Evolutionary conservation across 2,888 invertebrate species (phyloP).

Genomic region (Vannuccia rotundouncinata): DNA sequence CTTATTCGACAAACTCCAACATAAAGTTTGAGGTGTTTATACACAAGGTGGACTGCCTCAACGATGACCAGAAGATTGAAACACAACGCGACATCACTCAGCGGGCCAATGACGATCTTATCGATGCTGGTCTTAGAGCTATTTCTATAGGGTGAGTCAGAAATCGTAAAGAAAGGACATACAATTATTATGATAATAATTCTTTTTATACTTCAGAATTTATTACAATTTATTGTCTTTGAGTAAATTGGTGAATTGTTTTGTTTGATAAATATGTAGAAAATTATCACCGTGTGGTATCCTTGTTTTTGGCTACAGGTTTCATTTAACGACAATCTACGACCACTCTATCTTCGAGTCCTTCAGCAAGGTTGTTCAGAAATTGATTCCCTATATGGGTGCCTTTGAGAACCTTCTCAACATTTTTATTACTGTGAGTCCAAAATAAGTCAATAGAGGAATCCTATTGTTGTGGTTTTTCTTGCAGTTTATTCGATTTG

Average conservation of each 20-base stretch:
- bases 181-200: too few relatives aligned
- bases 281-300: too few relatives aligned
- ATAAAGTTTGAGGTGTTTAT: constrained; percentile 97
- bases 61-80: constrained; percentile 98
- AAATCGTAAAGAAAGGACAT: background rate
- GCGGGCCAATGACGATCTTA: constrained; percentile 84
- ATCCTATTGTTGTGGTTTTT: too few relatives aligned
- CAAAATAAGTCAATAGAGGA: too few relatives aligned
- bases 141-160: constrained; percentile 49
- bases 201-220: too few relatives aligned
- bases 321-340: constrained; percentile 91
- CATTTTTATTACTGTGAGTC: constrained; percentile 74
- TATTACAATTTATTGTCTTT: too few relatives aligned
- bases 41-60: constrained; percentile 96
- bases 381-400: constrained; percentile 90
- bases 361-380: constrained; percentile 98
- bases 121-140: constrained; percentile 67
- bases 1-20: constrained; percentile 85
- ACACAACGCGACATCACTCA: constrained; percentile 96
- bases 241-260: too few relatives aligned
- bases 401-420: constrained; percentile 93
- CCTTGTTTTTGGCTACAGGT: constrained; percentile 61
- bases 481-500: too few relatives aligned
- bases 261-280: too few relatives aligned
- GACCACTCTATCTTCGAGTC: constrained; percentile 99